These are phyloP conservation scores for Nanorana parkeri DNA, from an alignment of 2,113 vertebrate genomes.

Conservation along the genomic window DNA sequence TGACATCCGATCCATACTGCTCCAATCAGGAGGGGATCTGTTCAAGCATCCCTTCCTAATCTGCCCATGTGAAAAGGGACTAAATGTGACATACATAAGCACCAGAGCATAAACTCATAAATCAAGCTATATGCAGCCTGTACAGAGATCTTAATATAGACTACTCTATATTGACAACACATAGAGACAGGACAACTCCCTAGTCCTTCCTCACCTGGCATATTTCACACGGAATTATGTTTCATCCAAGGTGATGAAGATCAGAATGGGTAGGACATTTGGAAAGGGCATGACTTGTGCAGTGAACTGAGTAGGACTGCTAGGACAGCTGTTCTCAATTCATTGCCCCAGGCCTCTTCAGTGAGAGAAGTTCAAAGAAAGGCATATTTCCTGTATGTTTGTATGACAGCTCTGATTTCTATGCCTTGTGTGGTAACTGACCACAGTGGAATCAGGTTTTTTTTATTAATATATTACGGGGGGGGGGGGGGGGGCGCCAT, in stretches of 20 bases:
- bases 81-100: too few relatives aligned
- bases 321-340: conserved; percentile 38
- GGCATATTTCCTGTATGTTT: conserved; percentile 32
- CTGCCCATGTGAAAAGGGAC: too few relatives aligned
- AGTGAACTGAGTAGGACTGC: conserved; percentile 16
- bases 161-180: too few relatives aligned
- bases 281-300: conserved; percentile 34
- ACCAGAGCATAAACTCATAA: not conserved
- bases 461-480: conserved; percentile 24
- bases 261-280: conserved; percentile 24
- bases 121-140: not conserved
- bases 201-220: conserved; percentile 29
- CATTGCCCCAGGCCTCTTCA: conserved; percentile 36
- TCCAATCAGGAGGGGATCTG: too few relatives aligned
- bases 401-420: conserved; percentile 33
- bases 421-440: conserved; percentile 6
- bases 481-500: too few relatives aligned
- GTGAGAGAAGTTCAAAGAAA: conserved; percentile 39
- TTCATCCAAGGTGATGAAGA: conserved; percentile 39
- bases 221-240: conserved; percentile 38
- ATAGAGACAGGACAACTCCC: not conserved
- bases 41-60: too few relatives aligned
- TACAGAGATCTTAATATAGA: not conserved
- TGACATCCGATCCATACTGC: too few relatives aligned
- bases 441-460: conserved; percentile 34